Base-by-base conservation (phyloP, 2,888 invertebrate species). In the Scelioninae gen. 1 region DNA sequence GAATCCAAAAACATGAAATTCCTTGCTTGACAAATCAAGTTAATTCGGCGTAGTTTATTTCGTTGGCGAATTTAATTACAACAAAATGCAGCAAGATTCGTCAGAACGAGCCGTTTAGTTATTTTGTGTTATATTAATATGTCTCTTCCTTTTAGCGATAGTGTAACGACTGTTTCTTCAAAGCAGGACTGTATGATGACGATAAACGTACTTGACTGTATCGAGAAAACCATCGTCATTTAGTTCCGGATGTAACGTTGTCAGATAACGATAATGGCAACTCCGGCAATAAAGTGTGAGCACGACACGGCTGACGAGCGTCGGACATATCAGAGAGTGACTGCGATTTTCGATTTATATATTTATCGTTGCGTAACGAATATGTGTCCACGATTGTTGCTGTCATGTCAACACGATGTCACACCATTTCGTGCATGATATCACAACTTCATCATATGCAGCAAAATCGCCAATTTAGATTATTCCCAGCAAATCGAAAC, bases 221-320 rank as follows among this genome's bases (percentile, higher is more conserved):
- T 77, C 81, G 66, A 68, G 76, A 63, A 68, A 81, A 84, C 79
- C 77, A 76, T 83, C 84, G 78, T 79, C 72, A 55, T 78, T 77
- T 74, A 68, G 55, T 78, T 82, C 68, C 74, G 68, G 51, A 71
- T 83, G 83, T 79, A 75, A 60, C 75, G 68, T 76, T 69, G 60
- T 76, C 79, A 65, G 83, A 75, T 83, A 78, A 75, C 82, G 75
- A 79, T 83, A 83, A 83, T 79, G 71, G 51, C 69, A 83, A 79
- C 75, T 75, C 60, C 58, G 65, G 72, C 72, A 77, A 74, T 72
- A 81, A 82, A 77, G 53, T 77, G 56, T 77, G 68, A 77, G 72
- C 66, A 56, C 58, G 66, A 82, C 62, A 69, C 62, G 40, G 75
- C 51, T 74, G 69, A 78, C 71, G 78, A 72, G 55, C 65, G 63